Evolutionary conservation across 1,140 invertebrate genomes (phyloP).

Genomic region (Tribolium madens): DNA sequence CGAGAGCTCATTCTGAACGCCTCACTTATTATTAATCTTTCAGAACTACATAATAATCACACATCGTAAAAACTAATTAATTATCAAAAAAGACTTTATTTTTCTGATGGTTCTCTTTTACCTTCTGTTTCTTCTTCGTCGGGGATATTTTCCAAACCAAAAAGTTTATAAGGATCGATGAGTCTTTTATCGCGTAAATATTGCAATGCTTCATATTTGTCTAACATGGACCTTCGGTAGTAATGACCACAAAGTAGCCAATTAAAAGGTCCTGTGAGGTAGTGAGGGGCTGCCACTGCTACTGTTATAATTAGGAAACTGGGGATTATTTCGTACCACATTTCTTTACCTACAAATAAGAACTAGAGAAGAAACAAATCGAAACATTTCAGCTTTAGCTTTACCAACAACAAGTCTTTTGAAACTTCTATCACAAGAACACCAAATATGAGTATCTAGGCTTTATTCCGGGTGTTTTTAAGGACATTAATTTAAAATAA

Average conservation of each 20-base stretch:
- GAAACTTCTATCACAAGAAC: too few relatives aligned
- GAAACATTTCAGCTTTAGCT: too few relatives aligned
- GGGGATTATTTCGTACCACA: conserved; percentile 3
- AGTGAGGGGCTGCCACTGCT: background rate
- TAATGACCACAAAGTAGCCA: background rate
- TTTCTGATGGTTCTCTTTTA: background rate
- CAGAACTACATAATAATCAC: conserved; percentile 25
- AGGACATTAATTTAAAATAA: too few relatives aligned
- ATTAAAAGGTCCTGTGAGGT: background rate
- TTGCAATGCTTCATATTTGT: conserved; percentile 1
- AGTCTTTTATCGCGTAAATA: conserved; percentile 1
- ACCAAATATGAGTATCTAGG: too few relatives aligned
- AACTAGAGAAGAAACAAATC: background rate
- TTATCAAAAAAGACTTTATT: background rate
- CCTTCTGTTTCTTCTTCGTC: conserved; percentile 5
- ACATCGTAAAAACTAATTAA: conserved; percentile 9
- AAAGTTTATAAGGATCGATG: background rate
- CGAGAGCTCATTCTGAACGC: conserved; percentile 10
- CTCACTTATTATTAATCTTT: conserved; percentile 32
- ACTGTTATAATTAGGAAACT: background rate
- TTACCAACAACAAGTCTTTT: too few relatives aligned
- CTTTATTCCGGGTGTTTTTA: too few relatives aligned
- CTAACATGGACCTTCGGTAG: conserved; percentile 5
- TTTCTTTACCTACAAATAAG: background rate
- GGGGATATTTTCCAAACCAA: conserved; percentile 12